Evolutionary conservation across 2,113 vertebrate genomes (phyloP).

Genomic region (Maccullochella peelii): DNA sequence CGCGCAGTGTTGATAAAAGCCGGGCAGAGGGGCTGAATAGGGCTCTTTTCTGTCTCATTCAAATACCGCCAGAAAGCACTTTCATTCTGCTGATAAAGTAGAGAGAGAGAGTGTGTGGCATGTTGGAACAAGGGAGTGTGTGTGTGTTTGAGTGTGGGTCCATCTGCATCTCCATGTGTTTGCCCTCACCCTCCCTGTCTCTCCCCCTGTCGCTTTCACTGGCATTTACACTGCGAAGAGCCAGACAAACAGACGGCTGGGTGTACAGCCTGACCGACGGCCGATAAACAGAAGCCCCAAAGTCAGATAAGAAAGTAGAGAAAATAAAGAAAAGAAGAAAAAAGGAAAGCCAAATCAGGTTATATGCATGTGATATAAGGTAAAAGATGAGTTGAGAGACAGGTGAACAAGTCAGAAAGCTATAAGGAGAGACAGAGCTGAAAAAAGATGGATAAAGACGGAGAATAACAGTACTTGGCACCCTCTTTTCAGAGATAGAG

Average conservation of each 20-base stretch:
- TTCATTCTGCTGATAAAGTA: constrained; percentile 83
- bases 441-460: not conserved
- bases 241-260: constrained; percentile 62
- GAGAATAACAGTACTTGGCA: not conserved
- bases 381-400: constrained; percentile 9
- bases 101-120: constrained; percentile 25
- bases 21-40: constrained; percentile 77
- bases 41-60: constrained; percentile 82
- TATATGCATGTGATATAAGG: not conserved
- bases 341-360: constrained; percentile 1
- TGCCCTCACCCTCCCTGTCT: constrained; percentile 47
- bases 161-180: constrained; percentile 67
- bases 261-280: constrained; percentile 32
- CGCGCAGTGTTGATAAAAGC: constrained; percentile 83
- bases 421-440: constrained; percentile 12
- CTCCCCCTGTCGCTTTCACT: constrained; percentile 58
- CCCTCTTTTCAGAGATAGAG: constrained; percentile 2
- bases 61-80: constrained; percentile 85
- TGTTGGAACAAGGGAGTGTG: constrained; percentile 3
- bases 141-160: constrained; percentile 45
- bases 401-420: constrained; percentile 19
- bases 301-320: constrained; percentile 31
- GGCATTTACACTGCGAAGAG: constrained; percentile 70
- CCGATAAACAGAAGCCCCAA: constrained; percentile 52
- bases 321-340: not conserved